Evolutionary conservation across 1,140 invertebrate genomes (phyloP), one percentile per base, ranked within the genome.

Genomic region (Drosophila bocki): DNA sequence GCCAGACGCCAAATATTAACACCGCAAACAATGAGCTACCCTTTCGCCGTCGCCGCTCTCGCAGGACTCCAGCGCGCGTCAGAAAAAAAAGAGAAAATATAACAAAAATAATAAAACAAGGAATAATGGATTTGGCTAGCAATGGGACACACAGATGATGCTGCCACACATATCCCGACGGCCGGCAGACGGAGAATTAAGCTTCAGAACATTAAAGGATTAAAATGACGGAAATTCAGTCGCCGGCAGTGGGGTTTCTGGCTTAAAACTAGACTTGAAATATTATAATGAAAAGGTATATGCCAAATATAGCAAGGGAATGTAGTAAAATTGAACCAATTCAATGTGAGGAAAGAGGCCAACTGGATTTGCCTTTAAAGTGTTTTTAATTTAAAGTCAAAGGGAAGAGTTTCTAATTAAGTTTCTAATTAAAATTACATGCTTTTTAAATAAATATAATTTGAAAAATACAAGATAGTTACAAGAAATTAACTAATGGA

Each of bases 1-100:
- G 84, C 65, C 84, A 88, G 84, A 90, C 85, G 78, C 74, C 85
- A 88, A 88, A 88, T 88, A 88, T 88, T 90, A 88, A 88, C 84
- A 88, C 67, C 63, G 80, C 84, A 88, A 88, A 88, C 84, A 88
- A 88, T 90, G 84, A 75, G 54, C 82, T 56, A 65, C 41, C 67
- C 59, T 37, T 53, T 53, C 35, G 39, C 56, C 32, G 29, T 8
- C 33, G 42, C 56, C 26, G 41, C 42, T 22, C 35, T 32, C 29
- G 32, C 53, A 65, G 62, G 56, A 64, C 62, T 67, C 26, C 62
- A 9, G 33, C 41, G 11, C 33, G 32, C 32, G 9, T 17, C 13
- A 41, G 71, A 78, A 47, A 69, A 79, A 76, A 51, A 57, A 47
- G 33, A 65, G 58, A 44, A 56, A 50, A 42, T 35, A 39, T 15